Evolutionary conservation across 2,113 vertebrate species (phyloP).

Genomic region (Condylura cristata): DNA sequence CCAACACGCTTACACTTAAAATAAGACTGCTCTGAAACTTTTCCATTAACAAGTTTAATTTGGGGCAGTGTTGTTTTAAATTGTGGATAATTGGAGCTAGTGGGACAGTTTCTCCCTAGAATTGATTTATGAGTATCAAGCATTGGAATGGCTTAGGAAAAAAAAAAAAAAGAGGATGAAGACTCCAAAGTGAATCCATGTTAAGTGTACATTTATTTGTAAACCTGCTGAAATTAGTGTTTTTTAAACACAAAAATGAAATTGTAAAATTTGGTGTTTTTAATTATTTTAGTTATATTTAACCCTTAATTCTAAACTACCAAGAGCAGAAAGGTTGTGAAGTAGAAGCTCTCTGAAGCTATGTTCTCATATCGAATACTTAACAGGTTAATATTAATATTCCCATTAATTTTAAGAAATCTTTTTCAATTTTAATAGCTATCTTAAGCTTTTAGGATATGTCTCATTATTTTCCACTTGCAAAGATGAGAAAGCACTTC

Average conservation of each 20-base stretch:
- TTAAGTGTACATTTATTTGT: not conserved
- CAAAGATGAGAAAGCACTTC: not conserved
- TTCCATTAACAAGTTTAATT: not conserved
- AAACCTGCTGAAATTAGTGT: not conserved
- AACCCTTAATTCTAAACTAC: not conserved
- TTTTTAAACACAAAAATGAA: not conserved
- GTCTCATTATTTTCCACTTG: not conserved
- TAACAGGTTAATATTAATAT: not conserved
- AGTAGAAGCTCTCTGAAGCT: too few relatives aligned
- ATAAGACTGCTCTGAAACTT: not conserved
- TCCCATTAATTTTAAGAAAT: not conserved
- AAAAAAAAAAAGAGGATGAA: not conserved
- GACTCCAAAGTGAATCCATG: not conserved
- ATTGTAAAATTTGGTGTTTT: not conserved
- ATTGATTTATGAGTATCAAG: not conserved
- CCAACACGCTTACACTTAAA: not conserved
- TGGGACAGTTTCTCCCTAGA: not conserved
- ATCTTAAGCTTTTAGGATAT: not conserved
- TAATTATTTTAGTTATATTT: not conserved
- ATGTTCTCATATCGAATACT: accelerated
- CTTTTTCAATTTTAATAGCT: not conserved
- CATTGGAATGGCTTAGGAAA: not conserved
- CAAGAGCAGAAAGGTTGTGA: accelerated
- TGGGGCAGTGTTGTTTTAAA: not conserved
- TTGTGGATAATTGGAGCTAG: not conserved